Conservation (phyloP, 2,888 invertebrate genomes). For the Orthosia gothica region DNA sequence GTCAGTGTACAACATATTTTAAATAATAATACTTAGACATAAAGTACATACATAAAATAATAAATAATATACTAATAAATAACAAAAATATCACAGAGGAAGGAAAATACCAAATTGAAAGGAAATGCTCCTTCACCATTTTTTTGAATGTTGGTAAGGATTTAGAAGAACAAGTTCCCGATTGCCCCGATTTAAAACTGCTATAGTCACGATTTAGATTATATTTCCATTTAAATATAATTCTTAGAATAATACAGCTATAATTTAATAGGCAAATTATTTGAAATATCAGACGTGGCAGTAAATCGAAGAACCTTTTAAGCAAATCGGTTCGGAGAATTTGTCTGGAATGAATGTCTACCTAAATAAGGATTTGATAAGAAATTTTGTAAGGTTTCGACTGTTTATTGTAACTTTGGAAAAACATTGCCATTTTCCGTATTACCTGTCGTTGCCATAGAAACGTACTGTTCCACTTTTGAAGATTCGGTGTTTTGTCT, state of each 20-base stretch:
- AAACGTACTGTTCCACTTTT: background rate
- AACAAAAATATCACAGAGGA: too few relatives aligned
- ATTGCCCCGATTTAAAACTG: too few relatives aligned
- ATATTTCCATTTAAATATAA: background rate
- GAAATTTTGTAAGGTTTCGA: conserved; percentile 15
- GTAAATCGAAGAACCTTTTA: conserved; percentile 14
- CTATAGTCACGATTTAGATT: too few relatives aligned
- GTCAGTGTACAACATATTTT: too few relatives aligned
- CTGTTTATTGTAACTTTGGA: conserved; percentile 5
- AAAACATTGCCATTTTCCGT: conserved; percentile 11
- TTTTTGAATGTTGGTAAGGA: too few relatives aligned
- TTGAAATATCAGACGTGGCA: conserved; percentile 6
- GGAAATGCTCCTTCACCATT: too few relatives aligned
- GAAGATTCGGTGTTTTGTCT: background rate
- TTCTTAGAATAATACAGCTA: background rate
- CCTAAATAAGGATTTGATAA: conserved; percentile 8
- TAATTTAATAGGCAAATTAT: background rate
- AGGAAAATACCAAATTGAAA: too few relatives aligned
- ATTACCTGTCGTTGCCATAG: conserved; percentile 1
- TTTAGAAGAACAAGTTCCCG: too few relatives aligned
- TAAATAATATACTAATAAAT: too few relatives aligned
- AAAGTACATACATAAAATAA: too few relatives aligned
- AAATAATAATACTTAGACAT: too few relatives aligned
- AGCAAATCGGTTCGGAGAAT: conserved; percentile 19
- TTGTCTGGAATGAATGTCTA: conserved; percentile 22